Evolutionary conservation across 2,888 invertebrate species (phyloP).

Genomic region (Heteromurus nitidus): DNA sequence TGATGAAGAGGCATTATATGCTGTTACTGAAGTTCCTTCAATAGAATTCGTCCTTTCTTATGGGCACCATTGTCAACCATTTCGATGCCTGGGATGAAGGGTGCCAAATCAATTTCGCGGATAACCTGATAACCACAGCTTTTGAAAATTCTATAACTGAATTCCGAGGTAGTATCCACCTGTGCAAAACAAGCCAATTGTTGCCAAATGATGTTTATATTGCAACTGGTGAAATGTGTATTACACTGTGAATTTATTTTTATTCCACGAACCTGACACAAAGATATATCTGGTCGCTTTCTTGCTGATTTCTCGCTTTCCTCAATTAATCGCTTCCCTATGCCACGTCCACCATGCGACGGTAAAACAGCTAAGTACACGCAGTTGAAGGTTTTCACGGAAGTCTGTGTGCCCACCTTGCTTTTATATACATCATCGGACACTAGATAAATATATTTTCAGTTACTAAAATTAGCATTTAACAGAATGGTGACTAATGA

Average conservation of each 20-base stretch:
- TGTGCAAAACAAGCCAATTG: neutral
- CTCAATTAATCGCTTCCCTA: slow-evolving; percentile 36
- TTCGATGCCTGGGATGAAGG: slow-evolving; percentile 30
- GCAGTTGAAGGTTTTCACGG: slow-evolving; percentile 46
- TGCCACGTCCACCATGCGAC: slow-evolving; percentile 26
- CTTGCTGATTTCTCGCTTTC: slow-evolving; percentile 37
- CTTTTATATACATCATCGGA: slow-evolving; percentile 16
- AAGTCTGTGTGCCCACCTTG: neutral
- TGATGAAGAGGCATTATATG: too few species aligned
- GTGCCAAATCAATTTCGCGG: slow-evolving; percentile 34
- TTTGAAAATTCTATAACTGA: slow-evolving; percentile 47
- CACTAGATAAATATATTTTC: neutral
- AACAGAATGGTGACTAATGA: too few species aligned
- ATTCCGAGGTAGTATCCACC: slow-evolving; percentile 56
- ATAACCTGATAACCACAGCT: slow-evolving; percentile 46
- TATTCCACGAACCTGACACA: slow-evolving; percentile 2
- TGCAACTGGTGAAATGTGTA: too few species aligned
- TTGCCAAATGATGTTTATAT: neutral
- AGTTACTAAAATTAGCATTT: neutral
- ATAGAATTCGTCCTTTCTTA: slow-evolving; percentile 48
- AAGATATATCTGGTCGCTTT: too few species aligned
- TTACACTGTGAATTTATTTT: neutral
- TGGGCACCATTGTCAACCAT: slow-evolving; percentile 39
- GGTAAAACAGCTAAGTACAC: slow-evolving; percentile 44
- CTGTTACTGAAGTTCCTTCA: slow-evolving; percentile 47